A percentile compares a stretch with the other conserved stretches of the same genome.
These are phyloP conservation scores for Colius striatus DNA, from an alignment of 2,113 vertebrate species.

Conservation along the genomic window DNA sequence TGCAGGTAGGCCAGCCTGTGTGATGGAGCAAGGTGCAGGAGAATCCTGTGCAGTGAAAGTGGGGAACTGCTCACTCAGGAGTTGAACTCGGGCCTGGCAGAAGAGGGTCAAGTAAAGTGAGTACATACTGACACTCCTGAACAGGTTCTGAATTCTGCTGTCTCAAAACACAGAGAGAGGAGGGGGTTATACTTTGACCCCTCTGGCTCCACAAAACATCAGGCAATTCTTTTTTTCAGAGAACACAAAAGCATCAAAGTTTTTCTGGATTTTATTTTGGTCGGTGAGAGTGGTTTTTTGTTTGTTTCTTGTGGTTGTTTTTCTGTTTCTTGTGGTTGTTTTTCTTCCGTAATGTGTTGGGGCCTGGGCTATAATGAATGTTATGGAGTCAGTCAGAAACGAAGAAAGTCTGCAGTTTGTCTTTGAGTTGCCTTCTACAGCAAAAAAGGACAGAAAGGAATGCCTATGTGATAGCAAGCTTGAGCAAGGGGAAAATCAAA, in stretches of 20 bases:
- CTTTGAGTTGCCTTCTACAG: no score
- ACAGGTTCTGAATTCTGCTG: neutral
- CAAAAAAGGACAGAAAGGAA: no score
- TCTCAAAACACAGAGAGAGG: neutral
- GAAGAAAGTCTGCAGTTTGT: no score
- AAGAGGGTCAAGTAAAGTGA: neutral
- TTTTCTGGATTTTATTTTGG: neutral
- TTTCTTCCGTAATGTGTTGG: no score
- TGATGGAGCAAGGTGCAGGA: rapidly evolving
- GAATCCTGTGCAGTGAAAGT: neutral
- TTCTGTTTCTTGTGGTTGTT: neutral
- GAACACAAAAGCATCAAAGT: neutral
- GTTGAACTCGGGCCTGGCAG: neutral
- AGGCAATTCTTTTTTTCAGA: neutral
- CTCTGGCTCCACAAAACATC: neutral
- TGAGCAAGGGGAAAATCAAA: no score
- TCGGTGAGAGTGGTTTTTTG: neutral
- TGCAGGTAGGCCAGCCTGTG: neutral
- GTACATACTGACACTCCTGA: neutral
- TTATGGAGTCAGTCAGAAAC: no score
- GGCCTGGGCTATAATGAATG: no score
- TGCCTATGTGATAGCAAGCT: no score
- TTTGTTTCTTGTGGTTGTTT: neutral
- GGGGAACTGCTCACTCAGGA: neutral
- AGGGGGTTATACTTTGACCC: neutral